Base-by-base conservation (phyloP, 2,797 vertebrate genomes). In the Leuciscus waleckii region DNA sequence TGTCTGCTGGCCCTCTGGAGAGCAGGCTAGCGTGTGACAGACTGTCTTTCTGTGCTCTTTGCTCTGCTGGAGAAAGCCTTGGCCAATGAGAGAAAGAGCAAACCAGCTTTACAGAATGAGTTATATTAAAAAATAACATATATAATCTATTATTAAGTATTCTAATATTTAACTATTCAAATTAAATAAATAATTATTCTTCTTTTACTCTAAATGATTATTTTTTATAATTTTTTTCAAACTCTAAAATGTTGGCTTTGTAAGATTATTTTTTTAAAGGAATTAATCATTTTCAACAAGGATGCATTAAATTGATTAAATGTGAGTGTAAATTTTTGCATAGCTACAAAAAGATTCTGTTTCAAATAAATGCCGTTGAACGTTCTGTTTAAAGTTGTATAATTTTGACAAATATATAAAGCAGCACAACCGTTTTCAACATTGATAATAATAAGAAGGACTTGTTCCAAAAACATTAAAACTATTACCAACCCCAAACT, bases 11-110 rank as follows among this genome's bases (percentile, higher is more conserved):
- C 41, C 75, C 86, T 87, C 84, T 83, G 56, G 80, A 88, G 87
- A 85, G 76, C 58, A 79, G 83, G 35, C 71, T 86, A 85, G 76
- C 35, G 61, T 85, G 88, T 84, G 71, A 81, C 82, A 83, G 86
- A 69, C 75, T 78, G 32, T 84, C 75, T 84, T 39, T 82, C 69
- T 82, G 32, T 74, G 56, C 61, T 88, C 83, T 87, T 81, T 77
- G 88, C 83, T 88, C 77, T 79, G 82, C 71, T 88, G 85, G 82
- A 87, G 82, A 39, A 70, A 68, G 29, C 51, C 43, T n/a, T 77
- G 76, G 74, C 37, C 74, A n/a, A 14, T 77, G 54, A 58, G 32
- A 85, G 67, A 77, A 73, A n/a, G 71, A 56, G 32, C 7, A 23
- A 65, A 41, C 32, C 21, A 74, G 37, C 46, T 51, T 54, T 68